Percentiles rank a stretch among this genome's conserved stretches.
These are phyloP conservation scores for Acridotheres tristis DNA, from an alignment of 2,797 vertebrate species.

Conservation along the genomic window DNA sequence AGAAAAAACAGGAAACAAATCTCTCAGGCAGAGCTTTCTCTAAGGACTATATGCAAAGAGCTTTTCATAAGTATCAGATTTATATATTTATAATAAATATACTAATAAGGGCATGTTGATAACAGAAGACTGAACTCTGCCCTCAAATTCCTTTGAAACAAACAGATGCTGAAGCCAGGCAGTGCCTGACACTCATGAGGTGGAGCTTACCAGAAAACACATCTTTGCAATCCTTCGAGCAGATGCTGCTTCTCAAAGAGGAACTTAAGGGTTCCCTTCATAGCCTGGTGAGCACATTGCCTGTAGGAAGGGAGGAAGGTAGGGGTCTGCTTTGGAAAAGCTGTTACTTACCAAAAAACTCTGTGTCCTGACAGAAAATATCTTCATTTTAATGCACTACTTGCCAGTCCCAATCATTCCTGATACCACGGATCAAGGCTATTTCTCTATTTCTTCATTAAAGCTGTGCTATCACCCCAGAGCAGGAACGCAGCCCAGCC, in stretches of 20 bases:
- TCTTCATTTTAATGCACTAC: not conserved
- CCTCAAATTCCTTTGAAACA: not conserved
- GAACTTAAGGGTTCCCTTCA: not conserved
- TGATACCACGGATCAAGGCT: not conserved
- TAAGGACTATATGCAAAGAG: not conserved
- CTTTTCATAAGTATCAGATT: not conserved
- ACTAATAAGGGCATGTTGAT: not conserved
- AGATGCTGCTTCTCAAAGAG: not conserved
- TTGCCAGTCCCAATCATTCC: not conserved
- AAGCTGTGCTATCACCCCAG: not conserved
- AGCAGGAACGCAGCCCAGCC: not conserved
- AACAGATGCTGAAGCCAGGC: not conserved
- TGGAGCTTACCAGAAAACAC: not conserved
- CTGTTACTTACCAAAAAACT: not conserved
- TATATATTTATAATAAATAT: not conserved
- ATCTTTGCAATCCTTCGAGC: not conserved
- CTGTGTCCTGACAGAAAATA: not conserved
- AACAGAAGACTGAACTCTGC: not conserved
- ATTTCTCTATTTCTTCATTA: not conserved
- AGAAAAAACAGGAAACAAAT: not conserved
- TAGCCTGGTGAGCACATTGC: not conserved
- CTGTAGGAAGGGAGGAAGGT: not conserved
- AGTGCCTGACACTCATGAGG: not conserved
- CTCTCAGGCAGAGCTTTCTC: not conserved
- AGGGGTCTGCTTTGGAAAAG: not conserved